These are phyloP conservation scores for Neoitamus cyanurus DNA, from an alignment of 2,888 invertebrate species.

Conservation along the genomic window DNA sequence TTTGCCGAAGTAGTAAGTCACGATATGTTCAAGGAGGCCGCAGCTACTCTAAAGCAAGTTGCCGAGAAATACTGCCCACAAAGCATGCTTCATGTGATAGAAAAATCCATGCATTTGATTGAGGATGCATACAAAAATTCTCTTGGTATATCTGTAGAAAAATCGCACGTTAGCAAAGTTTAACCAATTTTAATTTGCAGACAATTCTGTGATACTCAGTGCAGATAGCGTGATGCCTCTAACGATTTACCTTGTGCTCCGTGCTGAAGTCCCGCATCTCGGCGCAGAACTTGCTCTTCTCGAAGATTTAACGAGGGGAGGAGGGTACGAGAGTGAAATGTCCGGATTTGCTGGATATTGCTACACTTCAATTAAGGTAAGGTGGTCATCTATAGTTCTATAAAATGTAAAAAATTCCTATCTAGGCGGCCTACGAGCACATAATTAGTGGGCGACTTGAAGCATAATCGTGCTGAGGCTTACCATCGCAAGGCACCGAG, in stretches of 20 bases:
- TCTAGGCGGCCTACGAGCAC: slow-evolving; percentile 53
- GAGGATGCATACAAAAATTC: slow-evolving; percentile 62
- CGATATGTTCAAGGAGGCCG: slow-evolving; percentile 60
- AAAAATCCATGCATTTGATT: slow-evolving; percentile 63
- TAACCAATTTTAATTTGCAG: slow-evolving; percentile 53
- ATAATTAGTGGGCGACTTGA: slow-evolving; percentile 47
- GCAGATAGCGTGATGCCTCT: slow-evolving; percentile 66
- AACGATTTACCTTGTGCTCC: slow-evolving; percentile 62
- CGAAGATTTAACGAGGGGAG: slow-evolving; percentile 64
- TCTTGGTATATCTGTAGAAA: slow-evolving; percentile 55
- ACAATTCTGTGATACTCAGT: slow-evolving; percentile 58
- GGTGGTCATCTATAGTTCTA: background rate
- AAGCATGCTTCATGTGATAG: slow-evolving; percentile 65
- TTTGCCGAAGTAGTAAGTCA: slow-evolving; percentile 59
- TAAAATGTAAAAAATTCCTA: background rate
- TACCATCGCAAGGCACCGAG: background rate
- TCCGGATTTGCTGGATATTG: slow-evolving; percentile 65
- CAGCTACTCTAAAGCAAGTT: slow-evolving; percentile 61
- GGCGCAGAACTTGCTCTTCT: slow-evolving; percentile 65
- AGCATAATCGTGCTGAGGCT: background rate
- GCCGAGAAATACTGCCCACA: slow-evolving; percentile 65
- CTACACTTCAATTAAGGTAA: slow-evolving; percentile 63
- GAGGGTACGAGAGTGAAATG: slow-evolving; percentile 65
- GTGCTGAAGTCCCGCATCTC: slow-evolving; percentile 64
- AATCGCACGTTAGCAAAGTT: background rate